phyloP scores from a whole-genome alignment of 2,888 invertebrate genomes.

The Dioctria linearis region DNA sequence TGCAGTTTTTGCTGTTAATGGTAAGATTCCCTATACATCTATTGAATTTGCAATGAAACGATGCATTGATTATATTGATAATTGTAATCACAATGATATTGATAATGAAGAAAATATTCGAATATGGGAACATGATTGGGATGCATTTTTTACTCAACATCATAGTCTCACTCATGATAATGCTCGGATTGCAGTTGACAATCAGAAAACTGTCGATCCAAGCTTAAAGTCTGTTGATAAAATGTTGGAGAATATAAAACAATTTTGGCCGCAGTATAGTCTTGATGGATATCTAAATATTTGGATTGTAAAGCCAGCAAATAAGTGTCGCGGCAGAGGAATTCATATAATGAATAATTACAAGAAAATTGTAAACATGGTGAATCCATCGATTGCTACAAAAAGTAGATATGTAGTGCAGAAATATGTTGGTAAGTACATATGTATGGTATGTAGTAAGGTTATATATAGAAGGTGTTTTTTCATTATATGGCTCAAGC shows the following conservation, averaged over 20 bases:
- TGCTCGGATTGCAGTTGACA: slow-evolving; percentile 71
- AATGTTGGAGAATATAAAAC: slow-evolving; percentile 78
- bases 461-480: background rate
- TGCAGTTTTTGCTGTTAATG: slow-evolving; percentile 73
- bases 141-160: slow-evolving; percentile 83
- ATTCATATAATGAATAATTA: slow-evolving; percentile 89
- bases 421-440: slow-evolving; percentile 89
- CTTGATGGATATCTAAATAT: slow-evolving; percentile 90
- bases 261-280: slow-evolving; percentile 86
- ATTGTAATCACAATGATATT: slow-evolving; percentile 82
- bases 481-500: background rate
- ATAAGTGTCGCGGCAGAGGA: slow-evolving; percentile 92
- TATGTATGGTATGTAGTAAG: background rate
- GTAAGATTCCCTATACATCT: slow-evolving; percentile 81
- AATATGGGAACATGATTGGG: slow-evolving; percentile 92
- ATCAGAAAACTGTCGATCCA: slow-evolving; percentile 64
- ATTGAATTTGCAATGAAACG: slow-evolving; percentile 88
- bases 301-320: slow-evolving; percentile 97
- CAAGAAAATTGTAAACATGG: slow-evolving; percentile 84
- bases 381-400: slow-evolving; percentile 78
- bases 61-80: slow-evolving; percentile 83
- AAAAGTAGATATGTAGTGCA: slow-evolving; percentile 92
- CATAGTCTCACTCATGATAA: slow-evolving; percentile 79
- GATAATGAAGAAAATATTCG: slow-evolving; percentile 78
- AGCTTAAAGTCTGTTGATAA: slow-evolving; percentile 72